phyloP scores from a whole-genome alignment of 2,113 vertebrate genomes.

The Chaetura pelagica region DNA sequence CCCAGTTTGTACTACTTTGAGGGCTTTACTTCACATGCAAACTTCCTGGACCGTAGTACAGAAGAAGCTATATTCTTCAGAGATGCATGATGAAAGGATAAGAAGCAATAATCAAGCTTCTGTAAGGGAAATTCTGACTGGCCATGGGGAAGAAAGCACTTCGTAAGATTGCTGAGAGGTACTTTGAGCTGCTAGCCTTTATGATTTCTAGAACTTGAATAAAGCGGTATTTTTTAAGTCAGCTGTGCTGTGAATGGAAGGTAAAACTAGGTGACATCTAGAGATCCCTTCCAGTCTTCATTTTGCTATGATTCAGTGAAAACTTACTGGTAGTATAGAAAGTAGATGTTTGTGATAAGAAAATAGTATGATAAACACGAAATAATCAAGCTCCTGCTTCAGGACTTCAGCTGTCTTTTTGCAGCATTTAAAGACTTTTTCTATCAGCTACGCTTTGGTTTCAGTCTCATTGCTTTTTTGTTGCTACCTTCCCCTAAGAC shows the following conservation, averaged over 20 bases:
- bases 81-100: neutral
- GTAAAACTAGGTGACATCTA: neutral
- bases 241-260: neutral
- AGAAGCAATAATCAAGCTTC: neutral
- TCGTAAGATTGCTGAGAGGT: neutral
- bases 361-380: neutral
- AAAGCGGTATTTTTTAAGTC: neutral
- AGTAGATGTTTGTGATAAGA: neutral
- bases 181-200: neutral
- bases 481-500: neutral
- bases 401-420: neutral
- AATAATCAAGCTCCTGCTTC: neutral
- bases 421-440: neutral
- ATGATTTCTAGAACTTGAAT: neutral
- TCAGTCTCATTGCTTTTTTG: neutral
- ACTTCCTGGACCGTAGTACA: neutral
- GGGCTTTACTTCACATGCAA: neutral
- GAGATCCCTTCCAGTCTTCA: neutral
- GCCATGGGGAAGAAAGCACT: neutral
- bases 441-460: neutral
- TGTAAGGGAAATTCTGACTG: neutral
- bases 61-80: neutral
- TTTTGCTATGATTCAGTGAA: neutral
- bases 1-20: neutral
- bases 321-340: neutral